A percentile compares a stretch with the other conserved stretches of the same genome.
Evolutionary conservation across 2,888 invertebrate genomes (phyloP).

Genomic region (Noctua janthina): DNA sequence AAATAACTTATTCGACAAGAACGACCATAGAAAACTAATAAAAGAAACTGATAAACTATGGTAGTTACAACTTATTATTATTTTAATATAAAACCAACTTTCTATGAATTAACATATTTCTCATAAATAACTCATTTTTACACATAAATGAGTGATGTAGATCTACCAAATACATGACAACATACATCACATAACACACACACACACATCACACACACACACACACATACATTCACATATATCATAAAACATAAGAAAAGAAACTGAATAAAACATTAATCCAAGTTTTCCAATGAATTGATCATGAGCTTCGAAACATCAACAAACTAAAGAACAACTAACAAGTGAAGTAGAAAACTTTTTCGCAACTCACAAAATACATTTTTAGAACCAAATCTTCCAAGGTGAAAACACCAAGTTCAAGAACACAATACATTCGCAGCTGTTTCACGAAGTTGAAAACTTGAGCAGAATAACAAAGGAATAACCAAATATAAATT

Average conservation of each 20-base stretch:
- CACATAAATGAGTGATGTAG: neutral
- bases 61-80: neutral
- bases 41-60: neutral
- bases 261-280: conserved; percentile 49
- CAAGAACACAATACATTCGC: conserved; percentile 38
- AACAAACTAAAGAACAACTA: conserved; percentile 49
- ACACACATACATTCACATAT: conserved; percentile 3
- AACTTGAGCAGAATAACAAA: conserved; percentile 33
- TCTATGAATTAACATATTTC: neutral
- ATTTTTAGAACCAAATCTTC: conserved; percentile 38
- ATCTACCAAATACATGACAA: neutral
- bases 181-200: too few species aligned
- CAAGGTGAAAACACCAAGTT: conserved; percentile 40
- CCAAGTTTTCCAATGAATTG: conserved; percentile 30
- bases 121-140: neutral
- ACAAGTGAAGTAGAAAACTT: conserved; percentile 52
- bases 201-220: too few species aligned
- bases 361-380: conserved; percentile 30
- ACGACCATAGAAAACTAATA: neutral
- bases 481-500: conserved; percentile 35
- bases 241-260: conserved; percentile 18
- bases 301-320: conserved; percentile 28
- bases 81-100: neutral
- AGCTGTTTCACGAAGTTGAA: conserved; percentile 48
- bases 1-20: neutral